Percentiles rank a stretch among this genome's conserved stretches.
Conservation (phyloP, 2,888 invertebrate species). For the Ecdyonurus torrentis region DNA sequence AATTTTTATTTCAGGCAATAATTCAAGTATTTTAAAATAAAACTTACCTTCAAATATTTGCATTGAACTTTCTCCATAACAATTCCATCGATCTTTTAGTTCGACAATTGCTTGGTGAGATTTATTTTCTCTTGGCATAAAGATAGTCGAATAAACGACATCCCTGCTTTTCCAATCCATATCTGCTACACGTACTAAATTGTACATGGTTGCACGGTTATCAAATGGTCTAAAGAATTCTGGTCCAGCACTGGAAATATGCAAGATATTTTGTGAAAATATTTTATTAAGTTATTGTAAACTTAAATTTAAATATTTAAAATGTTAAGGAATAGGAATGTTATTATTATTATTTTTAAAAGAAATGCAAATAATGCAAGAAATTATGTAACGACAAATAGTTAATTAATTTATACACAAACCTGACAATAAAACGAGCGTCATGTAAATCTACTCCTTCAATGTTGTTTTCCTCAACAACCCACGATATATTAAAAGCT, state of each 20-base stretch:
- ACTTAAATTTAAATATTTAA: no score
- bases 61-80: not conserved
- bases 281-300: no score
- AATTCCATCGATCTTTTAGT: not conserved
- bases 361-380: no score
- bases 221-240: not conserved
- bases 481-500: conserved; percentile 6
- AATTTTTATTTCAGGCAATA: no score
- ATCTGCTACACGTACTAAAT: not conserved
- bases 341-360: no score
- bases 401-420: no score
- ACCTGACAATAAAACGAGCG: not conserved
- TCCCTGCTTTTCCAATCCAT: not conserved
- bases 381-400: no score
- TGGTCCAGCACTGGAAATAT: not conserved
- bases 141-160: not conserved
- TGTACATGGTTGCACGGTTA: not conserved
- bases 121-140: not conserved
- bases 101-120: not conserved
- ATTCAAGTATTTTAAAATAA: no score
- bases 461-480: conserved; percentile 1
- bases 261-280: no score
- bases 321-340: no score
- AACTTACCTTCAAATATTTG: not conserved
- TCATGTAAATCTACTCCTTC: not conserved